Percentiles rank a stretch among this genome's conserved stretches.
phyloP scores from a whole-genome alignment of 2,888 invertebrate genomes.

The Orchesellides sinensis region DNA sequence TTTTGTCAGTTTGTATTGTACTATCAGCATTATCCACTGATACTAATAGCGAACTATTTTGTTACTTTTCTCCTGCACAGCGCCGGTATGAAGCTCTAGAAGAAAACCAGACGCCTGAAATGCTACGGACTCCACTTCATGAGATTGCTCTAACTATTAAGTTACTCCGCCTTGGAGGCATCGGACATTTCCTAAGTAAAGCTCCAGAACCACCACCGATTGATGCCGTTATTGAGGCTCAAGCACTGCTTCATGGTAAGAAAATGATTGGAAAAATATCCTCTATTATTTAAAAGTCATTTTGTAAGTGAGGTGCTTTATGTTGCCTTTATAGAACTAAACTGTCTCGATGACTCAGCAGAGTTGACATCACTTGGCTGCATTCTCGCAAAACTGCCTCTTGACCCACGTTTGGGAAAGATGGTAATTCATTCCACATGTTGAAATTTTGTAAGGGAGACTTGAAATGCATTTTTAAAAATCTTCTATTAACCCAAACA shows the following conservation, averaged over 20 bases:
- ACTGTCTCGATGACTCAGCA: constrained; percentile 91
- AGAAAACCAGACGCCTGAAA: constrained; percentile 96
- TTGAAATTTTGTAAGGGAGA: too few species aligned
- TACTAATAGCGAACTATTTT: too few species aligned
- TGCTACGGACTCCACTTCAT: constrained; percentile 97
- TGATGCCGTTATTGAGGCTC: constrained; percentile 98
- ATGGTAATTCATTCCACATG: constrained; percentile 80
- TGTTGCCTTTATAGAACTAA: constrained; percentile 83
- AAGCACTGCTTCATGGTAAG: constrained; percentile 83
- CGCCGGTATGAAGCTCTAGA: constrained; percentile 85
- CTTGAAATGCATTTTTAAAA: neutral
- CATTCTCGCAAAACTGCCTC: constrained; percentile 94
- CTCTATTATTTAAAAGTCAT: constrained; percentile 3
- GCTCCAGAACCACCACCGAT: constrained; percentile 97
- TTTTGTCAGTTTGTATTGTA: neutral
- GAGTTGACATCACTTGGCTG: constrained; percentile 95
- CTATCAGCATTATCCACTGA: too few species aligned
- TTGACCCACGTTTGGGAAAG: constrained; percentile 97
- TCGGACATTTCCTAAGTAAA: constrained; percentile 96
- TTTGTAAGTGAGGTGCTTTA: neutral
- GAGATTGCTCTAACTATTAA: constrained; percentile 95
- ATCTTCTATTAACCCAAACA: neutral
- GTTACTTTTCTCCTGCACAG: too few species aligned
- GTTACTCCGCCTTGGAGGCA: constrained; percentile 91
- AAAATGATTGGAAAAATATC: neutral